phyloP scores from a whole-genome alignment of 2,113 vertebrate genomes.

The Pelodiscus sinensis region DNA sequence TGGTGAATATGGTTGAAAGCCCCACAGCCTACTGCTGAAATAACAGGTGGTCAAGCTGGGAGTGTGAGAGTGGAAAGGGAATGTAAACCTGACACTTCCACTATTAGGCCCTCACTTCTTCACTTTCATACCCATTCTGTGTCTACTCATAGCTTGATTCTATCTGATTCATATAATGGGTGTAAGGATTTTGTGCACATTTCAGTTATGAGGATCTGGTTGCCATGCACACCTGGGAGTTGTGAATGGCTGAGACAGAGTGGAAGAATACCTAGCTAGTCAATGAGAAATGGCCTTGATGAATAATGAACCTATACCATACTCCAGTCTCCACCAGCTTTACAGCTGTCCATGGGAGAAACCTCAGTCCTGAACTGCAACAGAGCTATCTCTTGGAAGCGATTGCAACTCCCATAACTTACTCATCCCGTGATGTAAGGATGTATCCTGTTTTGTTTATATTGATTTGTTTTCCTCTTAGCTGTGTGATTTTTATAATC shows the following conservation, averaged over 20 bases:
- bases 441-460: not conserved
- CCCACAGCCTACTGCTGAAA: not conserved
- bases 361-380: accelerated
- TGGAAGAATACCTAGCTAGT: accelerated
- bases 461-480: not conserved
- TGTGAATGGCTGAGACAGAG: not conserved
- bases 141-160: not conserved
- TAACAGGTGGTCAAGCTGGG: not conserved
- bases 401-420: not conserved
- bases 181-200: accelerated
- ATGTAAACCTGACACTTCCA: not conserved
- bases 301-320: not conserved
- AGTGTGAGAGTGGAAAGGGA: not conserved
- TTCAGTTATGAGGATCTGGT: not conserved
- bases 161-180: not conserved
- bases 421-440: accelerated
- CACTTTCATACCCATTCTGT: not conserved
- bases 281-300: not conserved
- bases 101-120: not conserved
- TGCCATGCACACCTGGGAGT: accelerated
- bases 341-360: not conserved
- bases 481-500: not conserved
- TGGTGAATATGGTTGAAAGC: not conserved
- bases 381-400: not conserved
- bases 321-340: not conserved